A percentile compares a stretch with the other conserved stretches of the same genome.
phyloP scores from a whole-genome alignment of 2,888 invertebrate genomes.

The Monochamus alternatus region DNA sequence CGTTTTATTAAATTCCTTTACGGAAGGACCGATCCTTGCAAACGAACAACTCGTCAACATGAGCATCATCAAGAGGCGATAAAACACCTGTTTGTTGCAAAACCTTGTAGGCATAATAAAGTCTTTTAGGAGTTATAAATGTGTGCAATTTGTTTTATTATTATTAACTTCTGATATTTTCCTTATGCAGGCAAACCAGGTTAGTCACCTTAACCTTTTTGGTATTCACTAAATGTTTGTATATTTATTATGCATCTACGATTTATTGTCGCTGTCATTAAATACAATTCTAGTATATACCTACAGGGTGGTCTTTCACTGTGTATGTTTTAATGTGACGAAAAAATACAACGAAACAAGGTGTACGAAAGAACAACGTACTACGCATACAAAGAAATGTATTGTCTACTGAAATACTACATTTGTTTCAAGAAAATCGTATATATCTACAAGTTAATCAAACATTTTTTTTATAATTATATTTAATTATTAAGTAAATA shows the following conservation, averaged over 20 bases:
- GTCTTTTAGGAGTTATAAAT: neutral
- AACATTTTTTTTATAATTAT: too few relatives aligned
- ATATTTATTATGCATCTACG: too few relatives aligned
- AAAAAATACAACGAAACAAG: too few relatives aligned
- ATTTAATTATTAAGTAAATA: too few relatives aligned
- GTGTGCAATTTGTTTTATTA: conserved; percentile 2
- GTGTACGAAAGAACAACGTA: too few relatives aligned
- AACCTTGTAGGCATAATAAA: neutral
- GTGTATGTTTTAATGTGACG: too few relatives aligned
- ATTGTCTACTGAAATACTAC: too few relatives aligned
- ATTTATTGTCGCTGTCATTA: neutral
- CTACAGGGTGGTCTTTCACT: too few relatives aligned
- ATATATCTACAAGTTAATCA: too few relatives aligned
- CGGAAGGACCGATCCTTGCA: neutral
- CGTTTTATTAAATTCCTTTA: neutral
- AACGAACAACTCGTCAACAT: neutral
- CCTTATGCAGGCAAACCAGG: neutral
- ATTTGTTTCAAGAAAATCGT: too few relatives aligned
- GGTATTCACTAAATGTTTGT: neutral
- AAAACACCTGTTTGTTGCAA: neutral
- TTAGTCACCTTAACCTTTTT: neutral
- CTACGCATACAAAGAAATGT: too few relatives aligned
- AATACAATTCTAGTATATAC: neutral
- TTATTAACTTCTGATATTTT: neutral
- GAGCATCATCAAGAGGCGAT: neutral